These are phyloP conservation scores for Caenorhabditis sp. DNA, from an alignment of 2,888 invertebrate species.

Conservation along the genomic window DNA sequence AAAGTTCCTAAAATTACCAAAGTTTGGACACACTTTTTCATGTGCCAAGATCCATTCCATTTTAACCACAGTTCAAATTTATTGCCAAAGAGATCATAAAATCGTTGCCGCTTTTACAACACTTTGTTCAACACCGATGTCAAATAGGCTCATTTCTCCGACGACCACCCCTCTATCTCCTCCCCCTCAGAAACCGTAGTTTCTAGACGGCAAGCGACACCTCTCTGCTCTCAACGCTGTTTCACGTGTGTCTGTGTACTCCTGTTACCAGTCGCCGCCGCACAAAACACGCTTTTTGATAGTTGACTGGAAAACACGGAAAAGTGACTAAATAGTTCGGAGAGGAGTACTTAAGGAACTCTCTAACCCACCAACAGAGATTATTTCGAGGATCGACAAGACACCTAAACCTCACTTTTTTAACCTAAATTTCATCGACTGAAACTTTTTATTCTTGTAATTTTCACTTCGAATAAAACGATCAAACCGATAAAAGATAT, in stretches of 20 bases:
- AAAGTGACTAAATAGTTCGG: slow-evolving; percentile 55
- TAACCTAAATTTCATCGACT: slow-evolving; percentile 7
- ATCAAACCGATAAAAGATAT: no score
- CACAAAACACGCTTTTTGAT: slow-evolving; percentile 62
- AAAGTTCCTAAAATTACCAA: no score
- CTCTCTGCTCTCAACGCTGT: slow-evolving; percentile 34
- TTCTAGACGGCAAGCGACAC: slow-evolving; percentile 29
- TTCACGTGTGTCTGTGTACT: slow-evolving; percentile 56
- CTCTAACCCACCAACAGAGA: slow-evolving; percentile 8
- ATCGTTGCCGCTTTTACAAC: neutral
- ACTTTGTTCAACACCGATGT: neutral
- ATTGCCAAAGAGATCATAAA: slow-evolving; percentile 1
- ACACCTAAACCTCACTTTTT: no score
- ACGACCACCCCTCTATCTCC: slow-evolving; percentile 1
- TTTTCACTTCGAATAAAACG: neutral
- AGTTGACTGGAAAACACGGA: slow-evolving; percentile 48
- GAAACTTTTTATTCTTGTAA: no score
- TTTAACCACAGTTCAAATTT: neutral
- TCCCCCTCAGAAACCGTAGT: slow-evolving; percentile 58
- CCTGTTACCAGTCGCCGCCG: slow-evolving; percentile 29
- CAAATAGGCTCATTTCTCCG: slow-evolving; percentile 3
- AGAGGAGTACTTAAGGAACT: slow-evolving; percentile 42
- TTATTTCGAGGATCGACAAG: slow-evolving; percentile 25
- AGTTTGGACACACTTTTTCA: no score
- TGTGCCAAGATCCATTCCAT: no score